Evolutionary conservation across 1,140 invertebrate species (phyloP), one percentile per base, ranked within the genome.

Genomic region (Solenopsis fugax): DNA sequence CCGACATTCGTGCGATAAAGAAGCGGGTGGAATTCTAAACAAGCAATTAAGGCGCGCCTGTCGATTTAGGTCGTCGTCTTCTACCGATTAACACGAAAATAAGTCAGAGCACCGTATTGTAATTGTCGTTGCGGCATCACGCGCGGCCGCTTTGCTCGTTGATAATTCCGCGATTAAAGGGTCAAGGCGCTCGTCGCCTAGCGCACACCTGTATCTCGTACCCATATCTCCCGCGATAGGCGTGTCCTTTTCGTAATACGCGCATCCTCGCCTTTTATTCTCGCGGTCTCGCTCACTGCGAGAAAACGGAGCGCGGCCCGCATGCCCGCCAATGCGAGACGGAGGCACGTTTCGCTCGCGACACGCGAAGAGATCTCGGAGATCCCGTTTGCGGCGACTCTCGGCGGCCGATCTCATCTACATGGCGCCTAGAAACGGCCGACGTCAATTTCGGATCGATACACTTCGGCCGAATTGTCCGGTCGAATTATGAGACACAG

Each of bases 291-390:
- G 80, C 54, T 86, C 65, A 58, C 88, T 78, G 81, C 91, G 88
- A 91, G 90, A 91, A 89, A 92, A 93, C 91, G 87, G 88, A 86
- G 84, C 91, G 85, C 87, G 91, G 87, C 91, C 92, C 89, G 92
- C 92, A 93, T 93, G 89, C 76, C 87, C 90, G 91, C 71, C 89
- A 89, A 88, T 85, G 87, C 87, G 88, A 82, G 72, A 89, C 88
- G 87, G 56, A 85, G 88, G 65, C 69, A 82, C 89, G 87, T 89
- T 87, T 86, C 84, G 84, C 82, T 75, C 71, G 64, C 87, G 29
- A 54, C 71, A 89, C 84, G 86, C 77, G 48, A 69, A 18, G 12
- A 77, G 52, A 89, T 69, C 76, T 86, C 54, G 86, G 60, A 90
- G 87, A 87, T 75, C 54, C 58, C 86, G 78, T 50, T 72, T 37